Conservation (phyloP, 2,888 invertebrate species). For the Diloba caeruleocephala region DNA sequence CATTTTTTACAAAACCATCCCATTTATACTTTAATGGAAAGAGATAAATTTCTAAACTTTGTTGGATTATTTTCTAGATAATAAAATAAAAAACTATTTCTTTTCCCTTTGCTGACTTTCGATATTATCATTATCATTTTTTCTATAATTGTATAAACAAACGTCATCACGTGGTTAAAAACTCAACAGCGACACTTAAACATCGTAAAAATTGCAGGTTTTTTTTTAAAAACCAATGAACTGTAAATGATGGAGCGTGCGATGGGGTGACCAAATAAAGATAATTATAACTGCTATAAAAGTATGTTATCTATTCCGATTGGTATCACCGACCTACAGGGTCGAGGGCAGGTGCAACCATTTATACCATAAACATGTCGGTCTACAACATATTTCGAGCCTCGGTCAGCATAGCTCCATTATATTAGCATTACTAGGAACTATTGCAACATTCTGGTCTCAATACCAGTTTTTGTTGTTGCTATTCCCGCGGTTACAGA, state of each 20-base stretch:
- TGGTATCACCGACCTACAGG: slow-evolving; percentile 68
- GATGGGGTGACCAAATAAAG: slow-evolving; percentile 64
- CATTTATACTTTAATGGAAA: no score
- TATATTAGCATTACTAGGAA: slow-evolving; percentile 70
- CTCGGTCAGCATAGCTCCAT: slow-evolving; percentile 66
- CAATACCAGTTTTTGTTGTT: slow-evolving; percentile 43
- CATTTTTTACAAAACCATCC: no score
- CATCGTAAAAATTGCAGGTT: slow-evolving; percentile 43
- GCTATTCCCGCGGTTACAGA: slow-evolving; percentile 49
- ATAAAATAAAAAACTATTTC: slow-evolving; percentile 1
- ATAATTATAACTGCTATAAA: slow-evolving; percentile 63
- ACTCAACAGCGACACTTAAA: slow-evolving; percentile 42
- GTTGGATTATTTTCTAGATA: slow-evolving; percentile 5
- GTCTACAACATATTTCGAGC: slow-evolving; percentile 72
- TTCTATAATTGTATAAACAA: background rate
- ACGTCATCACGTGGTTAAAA: slow-evolving; percentile 34
- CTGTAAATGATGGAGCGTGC: slow-evolving; percentile 55
- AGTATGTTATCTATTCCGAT: slow-evolving; percentile 59
- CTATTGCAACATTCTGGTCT: slow-evolving; percentile 46
- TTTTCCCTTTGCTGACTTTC: no score
- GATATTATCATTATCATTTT: no score
- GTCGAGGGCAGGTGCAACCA: slow-evolving; percentile 70
- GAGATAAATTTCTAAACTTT: no score
- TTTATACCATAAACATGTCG: slow-evolving; percentile 61
- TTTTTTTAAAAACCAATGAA: slow-evolving; percentile 56